Base-by-base conservation (phyloP, 2,797 vertebrate genomes). In the Acipenser oxyrinchus region DNA sequence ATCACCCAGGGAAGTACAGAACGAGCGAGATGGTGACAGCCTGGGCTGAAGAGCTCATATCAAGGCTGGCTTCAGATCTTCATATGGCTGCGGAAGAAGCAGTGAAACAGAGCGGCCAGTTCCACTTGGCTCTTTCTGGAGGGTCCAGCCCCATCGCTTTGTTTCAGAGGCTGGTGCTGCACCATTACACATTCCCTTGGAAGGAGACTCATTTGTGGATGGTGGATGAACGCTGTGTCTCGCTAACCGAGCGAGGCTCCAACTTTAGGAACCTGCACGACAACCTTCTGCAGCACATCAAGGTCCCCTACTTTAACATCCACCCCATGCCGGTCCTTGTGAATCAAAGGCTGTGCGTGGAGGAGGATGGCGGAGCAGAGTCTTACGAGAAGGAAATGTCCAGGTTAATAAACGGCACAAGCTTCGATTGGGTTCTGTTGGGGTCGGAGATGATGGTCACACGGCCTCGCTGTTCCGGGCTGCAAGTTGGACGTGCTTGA, bases 281-380 rank as follows among this genome's bases (percentile, higher is more conserved):
- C 1, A 85, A 93, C 67, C 87, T 99, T 0, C 85, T 99, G 13
- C 91, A 84, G 61, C 83, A 88, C 0, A 49, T 97, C 48, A 76
- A 79, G 65, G 80, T 98, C 9, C 96, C 96, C 2, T 92, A 96
- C 73, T 88, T 89, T 83, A 95, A 98, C 62, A 71, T 96, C 70
- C 97, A 99, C 79, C 97, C 97, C 62, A 98, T 99, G 95, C 94
- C 95, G 0, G 94, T 99, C 67, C 89, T 92, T 68, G 81, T 92
- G 60, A 89, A 84, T 79, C 92, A 86, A 66, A 86, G 95, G 18
- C 84, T 98, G 0, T 99, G 97, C 0, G 95, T 94, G 49, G 92
- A 96, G 73, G 95, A 96, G 72, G 96, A 99, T 55, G 53, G 74
- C 4, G 95, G 95, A 0, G 73, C 91, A 0, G 75, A 78, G 74